Conservation (phyloP, 2,113 vertebrate genomes). For the Caranx ignobilis region DNA sequence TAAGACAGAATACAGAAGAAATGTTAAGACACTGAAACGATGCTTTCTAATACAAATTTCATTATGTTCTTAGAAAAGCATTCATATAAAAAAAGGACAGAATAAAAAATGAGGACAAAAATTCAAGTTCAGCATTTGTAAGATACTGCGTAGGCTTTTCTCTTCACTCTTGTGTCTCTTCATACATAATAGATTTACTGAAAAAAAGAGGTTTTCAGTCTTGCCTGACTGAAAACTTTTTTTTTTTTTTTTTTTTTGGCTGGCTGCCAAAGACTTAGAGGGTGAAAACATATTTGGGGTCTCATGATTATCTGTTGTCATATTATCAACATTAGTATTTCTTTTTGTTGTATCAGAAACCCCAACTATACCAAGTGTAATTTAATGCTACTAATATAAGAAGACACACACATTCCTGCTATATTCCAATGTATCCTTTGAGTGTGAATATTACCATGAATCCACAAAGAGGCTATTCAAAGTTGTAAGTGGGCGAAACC, state of each 20-base stretch:
- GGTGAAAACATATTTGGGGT: neutral
- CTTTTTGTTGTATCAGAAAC: too few relatives aligned
- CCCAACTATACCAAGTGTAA: too few relatives aligned
- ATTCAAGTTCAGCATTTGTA: neutral
- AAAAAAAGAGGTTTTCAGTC: too few relatives aligned
- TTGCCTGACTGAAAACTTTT: too few relatives aligned
- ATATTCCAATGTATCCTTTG: neutral
- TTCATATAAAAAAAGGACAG: neutral
- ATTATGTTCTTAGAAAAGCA: neutral
- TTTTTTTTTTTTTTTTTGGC: too few relatives aligned
- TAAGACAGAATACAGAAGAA: neutral
- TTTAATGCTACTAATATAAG: neutral
- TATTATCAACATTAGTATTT: too few relatives aligned
- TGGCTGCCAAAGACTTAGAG: too few relatives aligned
- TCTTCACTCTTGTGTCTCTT: neutral
- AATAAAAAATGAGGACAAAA: neutral
- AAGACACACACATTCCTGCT: too few relatives aligned
- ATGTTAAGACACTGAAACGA: neutral
- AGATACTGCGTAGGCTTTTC: too few relatives aligned
- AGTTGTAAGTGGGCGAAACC: neutral
- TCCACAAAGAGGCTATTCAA: slow-evolving; percentile 1
- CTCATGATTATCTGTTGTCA: too few relatives aligned
- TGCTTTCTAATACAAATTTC: neutral
- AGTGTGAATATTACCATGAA: neutral
- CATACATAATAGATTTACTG: too few relatives aligned